Base-by-base conservation (phyloP, 2,797 vertebrate species). In the Sebastes alutus region DNA sequence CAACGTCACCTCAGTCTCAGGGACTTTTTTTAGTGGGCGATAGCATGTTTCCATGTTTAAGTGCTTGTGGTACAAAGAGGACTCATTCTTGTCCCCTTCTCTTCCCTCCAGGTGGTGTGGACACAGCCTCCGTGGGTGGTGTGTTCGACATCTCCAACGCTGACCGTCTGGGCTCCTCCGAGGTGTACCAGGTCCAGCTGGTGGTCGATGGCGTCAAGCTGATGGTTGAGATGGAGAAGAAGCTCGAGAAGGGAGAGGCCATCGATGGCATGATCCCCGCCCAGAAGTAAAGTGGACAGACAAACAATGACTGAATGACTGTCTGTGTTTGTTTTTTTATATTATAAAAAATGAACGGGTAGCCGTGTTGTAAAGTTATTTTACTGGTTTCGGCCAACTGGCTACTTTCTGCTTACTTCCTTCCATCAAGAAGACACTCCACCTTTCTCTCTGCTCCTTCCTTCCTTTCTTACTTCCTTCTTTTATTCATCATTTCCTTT, bases 161-260 rank as follows among this genome's bases (percentile, higher is more conserved):
- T 0, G 98, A 99, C 81, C 96, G 98, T 61, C 91, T 99, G 93
- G 98, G 98, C 81, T 99, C 96, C 87, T 99, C 98, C 0, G 98
- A 99, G 95, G 98, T 99, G 27, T 60, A 96, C 0, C 98, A 99
- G 94, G 98, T 98, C 72, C 98, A 99, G 96, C 87, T 98, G 95
- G 98, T 99, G 95, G 98, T 99, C 4, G 98, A 99, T 1, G 98
- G 98, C 0, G 98, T 99, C 79, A 99, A 99, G 93, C 96, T 99
- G 80, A 98, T 99, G 98, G 88, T 99, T 71, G 98, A 98, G 94
- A 98, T 99, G 98, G 98, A 99, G 96, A 99, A 99, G 97, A 97
- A 97, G 86, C 95, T 99, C 62, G 98, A 99, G 93, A 99, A 99
- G 93, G 96, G 96, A 79, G 96, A 97, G 87, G 25, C 96, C 88